phyloP scores from a whole-genome alignment of 1,140 invertebrate species.

The Apis mellifera region DNA sequence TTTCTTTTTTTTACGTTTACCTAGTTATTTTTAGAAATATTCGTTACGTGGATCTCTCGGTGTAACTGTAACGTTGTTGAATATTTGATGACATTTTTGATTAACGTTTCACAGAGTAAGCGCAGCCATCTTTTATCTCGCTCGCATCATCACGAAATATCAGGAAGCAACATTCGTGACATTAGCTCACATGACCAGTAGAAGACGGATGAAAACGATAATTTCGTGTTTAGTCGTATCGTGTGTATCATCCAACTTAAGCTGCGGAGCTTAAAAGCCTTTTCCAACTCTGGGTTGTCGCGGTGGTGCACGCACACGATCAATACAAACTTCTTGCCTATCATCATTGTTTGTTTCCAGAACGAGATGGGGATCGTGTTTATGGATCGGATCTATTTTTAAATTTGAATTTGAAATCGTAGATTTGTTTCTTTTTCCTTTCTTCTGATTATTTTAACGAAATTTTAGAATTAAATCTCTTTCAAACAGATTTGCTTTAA shows the following conservation, averaged over 20 bases:
- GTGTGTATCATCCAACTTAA: background rate
- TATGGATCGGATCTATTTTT: background rate
- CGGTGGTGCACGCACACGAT: background rate
- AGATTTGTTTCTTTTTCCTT: background rate
- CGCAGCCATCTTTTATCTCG: background rate
- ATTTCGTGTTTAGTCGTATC: background rate
- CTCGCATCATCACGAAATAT: background rate
- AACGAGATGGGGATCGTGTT: background rate
- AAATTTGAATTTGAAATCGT: background rate
- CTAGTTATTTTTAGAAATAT: background rate
- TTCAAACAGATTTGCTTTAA: too few relatives aligned
- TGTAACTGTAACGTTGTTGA: background rate
- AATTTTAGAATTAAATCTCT: background rate
- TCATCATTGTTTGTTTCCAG: background rate
- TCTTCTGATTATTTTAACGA: background rate
- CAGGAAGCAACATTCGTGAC: background rate
- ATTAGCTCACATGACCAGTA: background rate
- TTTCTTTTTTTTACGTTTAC: background rate
- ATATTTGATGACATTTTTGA: background rate
- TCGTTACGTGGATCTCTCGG: background rate
- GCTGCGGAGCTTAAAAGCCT: background rate
- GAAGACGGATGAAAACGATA: background rate
- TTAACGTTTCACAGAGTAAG: background rate
- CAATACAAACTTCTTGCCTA: background rate
- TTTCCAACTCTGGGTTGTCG: background rate